Conservation (phyloP, 2,797 vertebrate species). For the Luscinia megarhynchos region DNA sequence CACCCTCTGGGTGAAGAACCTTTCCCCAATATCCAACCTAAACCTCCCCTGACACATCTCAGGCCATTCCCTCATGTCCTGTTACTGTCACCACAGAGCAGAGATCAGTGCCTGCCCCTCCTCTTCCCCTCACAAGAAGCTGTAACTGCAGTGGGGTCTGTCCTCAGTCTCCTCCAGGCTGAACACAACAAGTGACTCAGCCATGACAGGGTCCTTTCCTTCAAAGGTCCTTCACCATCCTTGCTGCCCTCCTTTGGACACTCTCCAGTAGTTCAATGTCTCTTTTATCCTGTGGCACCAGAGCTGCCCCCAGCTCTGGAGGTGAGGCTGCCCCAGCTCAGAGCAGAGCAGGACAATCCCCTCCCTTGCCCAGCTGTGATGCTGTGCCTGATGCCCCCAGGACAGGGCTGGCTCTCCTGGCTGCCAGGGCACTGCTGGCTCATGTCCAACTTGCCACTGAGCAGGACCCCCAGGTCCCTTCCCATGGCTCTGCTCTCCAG, state of each 20-base stretch:
- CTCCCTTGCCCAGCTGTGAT: not conserved
- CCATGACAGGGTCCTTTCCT: too few species aligned
- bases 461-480: not conserved
- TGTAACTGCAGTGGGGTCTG: not conserved
- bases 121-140: rapidly evolving
- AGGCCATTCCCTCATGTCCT: rapidly evolving
- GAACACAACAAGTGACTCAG: too few species aligned
- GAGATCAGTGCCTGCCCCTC: not conserved
- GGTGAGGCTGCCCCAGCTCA: too few species aligned
- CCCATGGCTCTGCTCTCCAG: rapidly evolving
- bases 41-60: rapidly evolving
- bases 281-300: rapidly evolving
- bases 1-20: not conserved
- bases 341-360: not conserved
- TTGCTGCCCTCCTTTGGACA: too few species aligned
- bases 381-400: not conserved
- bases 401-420: not conserved
- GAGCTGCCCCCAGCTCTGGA: not conserved
- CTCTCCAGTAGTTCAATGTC: not conserved
- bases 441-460: rapidly evolving
- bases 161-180: too few species aligned
- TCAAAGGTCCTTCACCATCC: too few species aligned
- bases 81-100: not conserved
- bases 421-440: not conserved
- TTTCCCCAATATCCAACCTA: rapidly evolving